Evolutionary conservation across 2,888 invertebrate species (phyloP).

Genomic region (Cephus pygmeus): DNA sequence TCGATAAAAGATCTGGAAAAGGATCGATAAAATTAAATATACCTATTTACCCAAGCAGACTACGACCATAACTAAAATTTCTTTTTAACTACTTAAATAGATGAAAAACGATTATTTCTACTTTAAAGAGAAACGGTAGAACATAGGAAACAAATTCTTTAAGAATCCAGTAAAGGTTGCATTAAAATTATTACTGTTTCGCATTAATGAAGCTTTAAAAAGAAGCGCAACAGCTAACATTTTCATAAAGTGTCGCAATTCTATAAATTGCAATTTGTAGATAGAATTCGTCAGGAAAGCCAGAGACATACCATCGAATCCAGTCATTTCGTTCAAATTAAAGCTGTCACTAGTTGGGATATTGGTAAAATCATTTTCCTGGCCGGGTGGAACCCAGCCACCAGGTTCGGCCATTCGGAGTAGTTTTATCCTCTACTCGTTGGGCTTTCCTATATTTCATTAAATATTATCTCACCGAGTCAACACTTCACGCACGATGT

Average conservation of each 20-base stretch:
- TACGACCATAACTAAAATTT: not conserved
- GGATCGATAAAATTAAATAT: slow-evolving; percentile 2
- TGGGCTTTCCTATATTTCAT: slow-evolving; percentile 15
- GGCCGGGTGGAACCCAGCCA: slow-evolving; percentile 51
- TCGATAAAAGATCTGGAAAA: slow-evolving; percentile 73
- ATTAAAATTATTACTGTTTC: not conserved
- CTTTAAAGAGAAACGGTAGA: not conserved
- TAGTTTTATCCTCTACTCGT: slow-evolving; percentile 20
- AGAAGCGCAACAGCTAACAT: not conserved
- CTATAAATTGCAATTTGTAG: slow-evolving; percentile 7
- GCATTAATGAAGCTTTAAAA: not conserved
- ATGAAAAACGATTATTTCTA: not conserved
- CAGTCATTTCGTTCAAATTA: slow-evolving; percentile 75
- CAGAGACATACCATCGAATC: slow-evolving; percentile 74
- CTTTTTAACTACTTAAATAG: not conserved
- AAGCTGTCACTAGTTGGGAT: slow-evolving; percentile 71
- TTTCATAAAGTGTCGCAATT: not conserved
- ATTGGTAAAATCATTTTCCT: slow-evolving; percentile 62
- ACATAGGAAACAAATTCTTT: not conserved
- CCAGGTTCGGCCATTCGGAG: slow-evolving; percentile 58
- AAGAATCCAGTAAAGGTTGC: not conserved
- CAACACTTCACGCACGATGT: slow-evolving; percentile 46
- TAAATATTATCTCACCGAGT: slow-evolving; percentile 22
- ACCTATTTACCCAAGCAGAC: not conserved
- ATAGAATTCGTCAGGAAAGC: slow-evolving; percentile 14